Evolutionary conservation across 2,888 invertebrate genomes (phyloP).

Genomic region (Stenodera caucasica): DNA sequence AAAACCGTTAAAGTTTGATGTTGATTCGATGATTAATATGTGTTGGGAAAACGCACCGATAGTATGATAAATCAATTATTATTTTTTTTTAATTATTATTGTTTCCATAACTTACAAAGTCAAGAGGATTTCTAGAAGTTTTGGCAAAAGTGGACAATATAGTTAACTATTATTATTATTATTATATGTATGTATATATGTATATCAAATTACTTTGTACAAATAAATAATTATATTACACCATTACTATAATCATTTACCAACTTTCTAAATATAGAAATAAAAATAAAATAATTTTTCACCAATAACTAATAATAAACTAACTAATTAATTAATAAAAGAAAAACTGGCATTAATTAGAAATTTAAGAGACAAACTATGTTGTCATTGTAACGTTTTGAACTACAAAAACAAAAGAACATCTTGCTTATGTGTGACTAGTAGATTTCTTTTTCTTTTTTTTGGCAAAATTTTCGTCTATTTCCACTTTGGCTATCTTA

Average conservation of each 20-base stretch:
- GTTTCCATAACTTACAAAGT: too few species aligned
- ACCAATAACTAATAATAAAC: not conserved
- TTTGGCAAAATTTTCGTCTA: slow-evolving; percentile 32
- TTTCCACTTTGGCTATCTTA: slow-evolving; percentile 37
- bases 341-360: too few species aligned
- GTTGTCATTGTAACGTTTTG: too few species aligned
- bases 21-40: too few species aligned
- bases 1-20: too few species aligned
- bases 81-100: too few species aligned
- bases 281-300: not conserved
- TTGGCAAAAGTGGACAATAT: slow-evolving; percentile 13
- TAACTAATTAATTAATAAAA: not conserved
- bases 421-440: not conserved
- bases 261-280: slow-evolving; percentile 1
- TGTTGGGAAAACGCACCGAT: too few species aligned
- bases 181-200: slow-evolving; percentile 10
- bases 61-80: too few species aligned
- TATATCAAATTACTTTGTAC: slow-evolving; percentile 18
- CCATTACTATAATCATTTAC: slow-evolving; percentile 2
- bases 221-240: slow-evolving; percentile 15
- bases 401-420: too few species aligned
- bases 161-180: slow-evolving; percentile 10
- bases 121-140: not conserved
- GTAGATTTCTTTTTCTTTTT: slow-evolving; percentile 9
- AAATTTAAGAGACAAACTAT: too few species aligned